Evolutionary conservation across 2,113 vertebrate species (phyloP).

Genomic region (Eurypyga helias): DNA sequence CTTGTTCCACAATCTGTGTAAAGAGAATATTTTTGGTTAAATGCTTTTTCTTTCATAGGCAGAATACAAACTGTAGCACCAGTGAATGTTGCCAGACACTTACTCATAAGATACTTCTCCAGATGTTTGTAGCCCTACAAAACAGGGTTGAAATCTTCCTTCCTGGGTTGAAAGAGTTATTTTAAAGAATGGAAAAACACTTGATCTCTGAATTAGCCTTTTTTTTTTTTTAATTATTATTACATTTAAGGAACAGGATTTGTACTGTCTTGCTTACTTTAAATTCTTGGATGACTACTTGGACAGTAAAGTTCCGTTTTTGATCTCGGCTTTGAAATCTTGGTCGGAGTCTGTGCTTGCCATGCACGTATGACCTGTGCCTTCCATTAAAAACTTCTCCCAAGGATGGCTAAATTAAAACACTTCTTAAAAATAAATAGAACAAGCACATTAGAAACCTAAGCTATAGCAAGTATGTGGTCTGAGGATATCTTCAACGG

Average conservation of each 20-base stretch:
- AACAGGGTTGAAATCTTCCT: neutral
- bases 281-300: constrained; percentile 3
- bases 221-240: neutral
- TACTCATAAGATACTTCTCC: neutral
- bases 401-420: neutral
- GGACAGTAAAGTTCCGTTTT: neutral
- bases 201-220: neutral
- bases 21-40: neutral
- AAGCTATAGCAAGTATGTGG: neutral
- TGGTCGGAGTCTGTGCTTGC: neutral
- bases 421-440: neutral
- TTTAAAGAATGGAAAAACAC: neutral
- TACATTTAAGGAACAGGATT: neutral
- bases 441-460: neutral
- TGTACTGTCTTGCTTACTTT: neutral
- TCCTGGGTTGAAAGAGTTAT: neutral
- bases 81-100: neutral
- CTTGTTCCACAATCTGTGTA: neutral
- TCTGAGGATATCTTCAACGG: neutral
- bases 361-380: neutral
- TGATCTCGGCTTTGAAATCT: neutral
- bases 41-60: neutral
- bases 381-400: neutral
- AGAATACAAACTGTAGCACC: neutral
- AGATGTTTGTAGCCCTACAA: neutral